These are phyloP conservation scores for Agrotis puta DNA, from an alignment of 2,888 invertebrate species.

Conservation along the genomic window DNA sequence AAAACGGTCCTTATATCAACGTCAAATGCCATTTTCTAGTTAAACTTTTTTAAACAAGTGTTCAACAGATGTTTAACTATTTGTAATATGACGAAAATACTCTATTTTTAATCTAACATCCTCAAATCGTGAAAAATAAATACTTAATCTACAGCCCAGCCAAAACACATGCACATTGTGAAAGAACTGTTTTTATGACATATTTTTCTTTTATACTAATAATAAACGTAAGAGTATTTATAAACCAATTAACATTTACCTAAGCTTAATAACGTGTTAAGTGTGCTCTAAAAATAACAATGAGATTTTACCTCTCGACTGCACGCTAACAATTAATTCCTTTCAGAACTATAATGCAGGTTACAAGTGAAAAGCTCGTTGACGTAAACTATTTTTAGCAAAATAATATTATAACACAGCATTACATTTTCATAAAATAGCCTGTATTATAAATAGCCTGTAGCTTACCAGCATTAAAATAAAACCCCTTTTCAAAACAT, in stretches of 20 bases:
- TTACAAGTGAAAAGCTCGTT: slow-evolving; percentile 25
- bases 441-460: slow-evolving; percentile 14
- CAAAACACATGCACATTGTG: too few species aligned
- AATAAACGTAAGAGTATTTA: slow-evolving; percentile 20
- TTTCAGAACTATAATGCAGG: slow-evolving; percentile 20
- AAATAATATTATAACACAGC: background rate
- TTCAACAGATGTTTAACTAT: too few species aligned
- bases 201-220: background rate
- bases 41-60: too few species aligned
- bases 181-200: background rate
- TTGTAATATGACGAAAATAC: too few species aligned
- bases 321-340: slow-evolving; percentile 46
- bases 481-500: slow-evolving; percentile 19
- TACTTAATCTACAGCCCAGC: too few species aligned
- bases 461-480: background rate
- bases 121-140: too few species aligned
- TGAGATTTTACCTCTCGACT: background rate
- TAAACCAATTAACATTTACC: slow-evolving; percentile 24
- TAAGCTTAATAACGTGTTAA: slow-evolving; percentile 27
- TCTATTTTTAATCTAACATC: too few species aligned
- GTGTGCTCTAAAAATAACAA: slow-evolving; percentile 26
- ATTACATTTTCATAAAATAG: slow-evolving; percentile 18
- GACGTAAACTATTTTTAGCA: slow-evolving; percentile 21
- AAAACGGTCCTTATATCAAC: too few species aligned
- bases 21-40: too few species aligned